Conservation (phyloP, 2,797 vertebrate genomes). For the Calcarius lapponicus region DNA sequence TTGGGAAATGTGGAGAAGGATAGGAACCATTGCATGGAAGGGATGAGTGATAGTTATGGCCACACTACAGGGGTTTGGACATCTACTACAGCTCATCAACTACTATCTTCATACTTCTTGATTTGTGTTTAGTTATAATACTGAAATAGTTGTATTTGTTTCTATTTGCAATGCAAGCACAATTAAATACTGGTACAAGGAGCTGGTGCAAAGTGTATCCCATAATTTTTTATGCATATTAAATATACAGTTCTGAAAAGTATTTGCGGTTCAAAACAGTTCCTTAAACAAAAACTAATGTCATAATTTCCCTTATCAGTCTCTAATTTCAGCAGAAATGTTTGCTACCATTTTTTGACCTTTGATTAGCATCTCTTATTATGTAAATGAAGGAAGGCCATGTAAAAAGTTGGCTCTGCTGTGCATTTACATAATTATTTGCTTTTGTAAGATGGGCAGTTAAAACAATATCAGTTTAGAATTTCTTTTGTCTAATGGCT, state of each 20-base stretch:
- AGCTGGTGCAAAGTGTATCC: background rate
- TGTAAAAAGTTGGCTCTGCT: background rate
- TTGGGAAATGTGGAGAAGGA: background rate
- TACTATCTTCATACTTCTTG: background rate
- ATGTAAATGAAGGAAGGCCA: constrained; percentile 34
- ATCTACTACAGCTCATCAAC: background rate
- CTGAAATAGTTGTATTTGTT: background rate
- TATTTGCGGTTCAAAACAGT: constrained; percentile 34
- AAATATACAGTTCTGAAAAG: constrained; percentile 17
- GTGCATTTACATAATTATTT: constrained; percentile 59
- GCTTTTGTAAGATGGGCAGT: constrained; percentile 53
- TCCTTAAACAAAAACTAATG: background rate
- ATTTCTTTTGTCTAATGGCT: constrained; percentile 55
- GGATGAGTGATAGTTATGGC: background rate
- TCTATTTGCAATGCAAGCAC: background rate
- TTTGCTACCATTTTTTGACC: constrained; percentile 14
- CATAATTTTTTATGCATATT: background rate
- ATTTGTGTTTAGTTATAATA: background rate
- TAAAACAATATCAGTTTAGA: constrained; percentile 56
- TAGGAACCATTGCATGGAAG: background rate
- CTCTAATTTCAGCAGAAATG: constrained; percentile 22
- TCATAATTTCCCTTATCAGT: constrained; percentile 23
- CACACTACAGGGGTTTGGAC: background rate
- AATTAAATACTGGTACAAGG: background rate
- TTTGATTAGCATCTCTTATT: constrained; percentile 47